Evolutionary conservation across 2,888 invertebrate species (phyloP).

Genomic region (Lycia hirtaria): DNA sequence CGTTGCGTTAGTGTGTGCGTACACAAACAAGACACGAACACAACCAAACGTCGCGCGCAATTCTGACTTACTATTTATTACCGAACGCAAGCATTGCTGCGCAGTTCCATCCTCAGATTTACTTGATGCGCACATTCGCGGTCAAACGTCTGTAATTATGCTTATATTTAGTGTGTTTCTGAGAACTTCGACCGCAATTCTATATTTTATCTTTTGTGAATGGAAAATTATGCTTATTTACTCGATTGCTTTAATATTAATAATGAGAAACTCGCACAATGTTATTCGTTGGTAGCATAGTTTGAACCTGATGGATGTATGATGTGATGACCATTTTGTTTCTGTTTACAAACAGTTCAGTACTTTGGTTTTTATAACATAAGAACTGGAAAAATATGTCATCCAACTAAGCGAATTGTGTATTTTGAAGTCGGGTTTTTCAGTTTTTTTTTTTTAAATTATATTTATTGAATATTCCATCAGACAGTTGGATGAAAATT

Average conservation of each 20-base stretch:
- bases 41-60: too few relatives aligned
- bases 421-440: too few relatives aligned
- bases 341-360: too few relatives aligned
- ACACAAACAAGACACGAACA: too few relatives aligned
- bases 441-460: too few relatives aligned
- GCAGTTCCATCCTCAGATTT: neutral
- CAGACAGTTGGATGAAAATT: neutral
- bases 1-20: too few relatives aligned
- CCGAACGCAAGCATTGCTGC: neutral
- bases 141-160: constrained; percentile 25
- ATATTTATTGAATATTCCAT: too few relatives aligned
- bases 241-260: constrained; percentile 7
- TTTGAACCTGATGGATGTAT: neutral
- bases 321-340: too few relatives aligned
- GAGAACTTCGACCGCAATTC: constrained; percentile 19
- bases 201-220: constrained; percentile 17
- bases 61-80: too few relatives aligned
- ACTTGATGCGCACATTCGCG: constrained; percentile 5
- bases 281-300: neutral
- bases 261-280: neutral
- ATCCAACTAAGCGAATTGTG: too few relatives aligned
- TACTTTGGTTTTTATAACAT: too few relatives aligned
- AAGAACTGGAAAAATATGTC: too few relatives aligned
- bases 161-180: constrained; percentile 19
- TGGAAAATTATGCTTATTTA: neutral